phyloP scores from a whole-genome alignment of 1,140 invertebrate genomes.

The Hyposmocoma kahamanoa region DNA sequence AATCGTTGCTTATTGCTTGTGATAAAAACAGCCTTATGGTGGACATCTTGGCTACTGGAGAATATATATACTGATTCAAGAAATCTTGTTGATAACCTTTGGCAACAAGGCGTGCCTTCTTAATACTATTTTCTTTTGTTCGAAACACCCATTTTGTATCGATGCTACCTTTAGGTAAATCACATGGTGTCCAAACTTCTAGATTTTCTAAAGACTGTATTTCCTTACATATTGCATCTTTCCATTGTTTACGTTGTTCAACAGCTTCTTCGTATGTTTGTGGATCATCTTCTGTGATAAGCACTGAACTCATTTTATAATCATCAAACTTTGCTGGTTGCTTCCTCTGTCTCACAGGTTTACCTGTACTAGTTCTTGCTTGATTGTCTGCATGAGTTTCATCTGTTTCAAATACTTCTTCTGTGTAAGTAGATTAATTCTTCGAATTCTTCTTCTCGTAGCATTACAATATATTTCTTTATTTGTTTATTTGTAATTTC shows the following conservation, averaged over 20 bases:
- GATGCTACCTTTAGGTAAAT: not conserved
- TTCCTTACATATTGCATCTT: slow-evolving; percentile 6
- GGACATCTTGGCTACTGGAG: not conserved
- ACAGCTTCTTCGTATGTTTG: slow-evolving; percentile 1
- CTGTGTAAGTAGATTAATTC: too few species aligned
- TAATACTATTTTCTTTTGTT: slow-evolving; percentile 3
- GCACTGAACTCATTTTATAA: not conserved
- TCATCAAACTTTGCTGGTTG: not conserved
- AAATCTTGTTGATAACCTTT: slow-evolving; percentile 7
- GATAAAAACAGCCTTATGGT: not conserved
- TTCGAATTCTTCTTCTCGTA: not conserved
- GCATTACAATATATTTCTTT: not conserved
- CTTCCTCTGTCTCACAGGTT: not conserved
- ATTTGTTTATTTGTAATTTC: not conserved
- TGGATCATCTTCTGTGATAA: not conserved
- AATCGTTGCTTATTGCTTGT: not conserved
- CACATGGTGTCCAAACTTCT: not conserved
- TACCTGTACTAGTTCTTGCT: not conserved
- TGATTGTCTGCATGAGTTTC: not conserved
- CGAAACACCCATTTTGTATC: slow-evolving; percentile 10
- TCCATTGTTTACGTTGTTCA: not conserved
- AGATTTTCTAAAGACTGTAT: not conserved
- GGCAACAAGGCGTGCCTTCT: not conserved
- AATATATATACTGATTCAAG: not conserved
- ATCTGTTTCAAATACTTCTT: not conserved